A percentile compares a stretch with the other conserved stretches of the same genome.
These are phyloP conservation scores for Penaeus indicus DNA, from an alignment of 1,140 invertebrate genomes.

Conservation along the genomic window DNA sequence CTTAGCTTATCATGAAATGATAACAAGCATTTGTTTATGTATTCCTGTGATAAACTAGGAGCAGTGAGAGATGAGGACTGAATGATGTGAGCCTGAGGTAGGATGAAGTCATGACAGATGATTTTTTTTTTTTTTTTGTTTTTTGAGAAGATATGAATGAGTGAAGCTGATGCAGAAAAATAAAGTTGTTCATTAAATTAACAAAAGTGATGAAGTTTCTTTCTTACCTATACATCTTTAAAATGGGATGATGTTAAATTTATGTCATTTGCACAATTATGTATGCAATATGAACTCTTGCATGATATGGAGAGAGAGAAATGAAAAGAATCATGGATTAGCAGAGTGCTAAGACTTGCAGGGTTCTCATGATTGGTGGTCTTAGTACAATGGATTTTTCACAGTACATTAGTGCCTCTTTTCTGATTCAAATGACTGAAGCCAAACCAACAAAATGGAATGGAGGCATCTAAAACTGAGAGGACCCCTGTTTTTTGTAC, in stretches of 20 bases:
- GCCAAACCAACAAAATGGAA: no score
- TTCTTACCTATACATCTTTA: slow-evolving; percentile 15
- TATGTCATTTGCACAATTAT: slow-evolving; percentile 22
- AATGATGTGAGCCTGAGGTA: no score
- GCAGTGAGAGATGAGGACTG: no score
- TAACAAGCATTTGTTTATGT: no score
- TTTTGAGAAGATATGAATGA: background rate
- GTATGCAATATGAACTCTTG: no score
- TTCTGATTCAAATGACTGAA: background rate
- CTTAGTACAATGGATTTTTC: no score
- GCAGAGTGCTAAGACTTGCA: slow-evolving; percentile 22
- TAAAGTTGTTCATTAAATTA: slow-evolving; percentile 33
- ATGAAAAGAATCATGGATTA: slow-evolving; percentile 20
- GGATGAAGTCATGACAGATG: background rate
- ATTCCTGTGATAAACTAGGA: no score
- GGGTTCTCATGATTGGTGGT: background rate
- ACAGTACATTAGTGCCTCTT: slow-evolving; percentile 2
- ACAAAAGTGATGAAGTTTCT: slow-evolving; percentile 2
- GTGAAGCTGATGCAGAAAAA: background rate
- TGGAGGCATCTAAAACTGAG: no score
- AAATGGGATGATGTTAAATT: slow-evolving; percentile 12
- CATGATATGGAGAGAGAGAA: no score
- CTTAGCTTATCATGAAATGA: no score
- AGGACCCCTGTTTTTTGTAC: no score
- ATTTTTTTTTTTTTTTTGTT: background rate